Base-by-base conservation (phyloP, 2,797 vertebrate species). In the Sphaeramia orbicularis region DNA sequence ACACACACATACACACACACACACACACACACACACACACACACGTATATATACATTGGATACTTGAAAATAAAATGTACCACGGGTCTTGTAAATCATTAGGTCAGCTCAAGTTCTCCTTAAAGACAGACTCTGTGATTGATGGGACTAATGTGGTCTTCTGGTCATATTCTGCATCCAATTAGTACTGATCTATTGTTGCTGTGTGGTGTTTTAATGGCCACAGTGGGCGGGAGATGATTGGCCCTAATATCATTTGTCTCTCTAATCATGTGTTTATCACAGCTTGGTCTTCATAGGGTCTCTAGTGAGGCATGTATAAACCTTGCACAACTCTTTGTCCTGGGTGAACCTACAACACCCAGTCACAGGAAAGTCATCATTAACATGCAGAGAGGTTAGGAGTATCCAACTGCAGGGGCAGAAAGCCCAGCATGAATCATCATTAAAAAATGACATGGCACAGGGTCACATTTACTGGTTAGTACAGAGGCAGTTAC, bases 181-280 rank as follows among this genome's bases (percentile, higher is more conserved):
- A 96, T 98, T 97, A 97, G 94, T 85, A 86, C 83, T 96, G 96
- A 97, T 96, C 83, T 94, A 97, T 95, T 93, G 92, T 92, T 90
- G 79, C 91, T 90, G 73, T 85, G 88, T 91, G 90, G 80, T 84
- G 86, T 93, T 95, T 94, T 96, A 96, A 97, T 94, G 95, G 93
- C 94, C 91, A 70, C 85, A 89, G 94, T 95, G 95, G 95, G 94
- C 80, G 81, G 85, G 87, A 93, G 95, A 96, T 96, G 95, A 97
- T 96, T 92, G 92, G 93, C 84, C 65, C 88, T 95, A 92, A 92
- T 95, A 95, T 94, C 94, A 95, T 96, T 95, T 95, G 90, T 96
- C 93, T 94, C 94, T 92, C 94, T 96, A 96, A 96, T 96, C 93
- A 94, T 91, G 92, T 94, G 95, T 96, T 96, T 94, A 95, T 96